Evolutionary conservation across 2,113 vertebrate species (phyloP).

Genomic region (Eudyptes chrysolophus): DNA sequence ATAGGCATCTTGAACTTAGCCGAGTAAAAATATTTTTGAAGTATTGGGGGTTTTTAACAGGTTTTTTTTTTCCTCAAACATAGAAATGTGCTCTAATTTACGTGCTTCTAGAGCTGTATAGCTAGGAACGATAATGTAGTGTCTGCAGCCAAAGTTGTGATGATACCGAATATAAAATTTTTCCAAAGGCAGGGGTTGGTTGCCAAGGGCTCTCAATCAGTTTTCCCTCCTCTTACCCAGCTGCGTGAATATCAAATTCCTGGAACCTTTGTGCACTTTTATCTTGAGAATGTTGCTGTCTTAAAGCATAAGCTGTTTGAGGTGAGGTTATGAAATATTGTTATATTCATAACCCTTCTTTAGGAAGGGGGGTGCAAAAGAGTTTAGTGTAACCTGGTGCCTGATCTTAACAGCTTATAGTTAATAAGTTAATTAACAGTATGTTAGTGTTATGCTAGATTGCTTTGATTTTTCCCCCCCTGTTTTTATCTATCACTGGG

Average conservation of each 20-base stretch:
- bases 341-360: neutral
- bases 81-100: neutral
- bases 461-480: neutral
- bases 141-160: neutral
- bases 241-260: neutral
- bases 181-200: neutral
- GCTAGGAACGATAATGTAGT: rapidly evolving
- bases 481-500: neutral
- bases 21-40: neutral
- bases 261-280: neutral
- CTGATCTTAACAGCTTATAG: neutral
- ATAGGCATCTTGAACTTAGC: neutral
- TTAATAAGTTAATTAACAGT: neutral
- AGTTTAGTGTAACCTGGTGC: neutral
- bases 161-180: rapidly evolving
- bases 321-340: neutral
- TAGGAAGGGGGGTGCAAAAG: no score
- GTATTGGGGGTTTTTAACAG: neutral
- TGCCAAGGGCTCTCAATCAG: neutral
- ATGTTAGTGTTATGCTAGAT: neutral
- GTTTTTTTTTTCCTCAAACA: neutral
- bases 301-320: neutral
- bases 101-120: no score
- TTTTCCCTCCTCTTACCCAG: neutral
- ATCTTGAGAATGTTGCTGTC: neutral